Evolutionary conservation across 2,113 vertebrate genomes (phyloP).

Genomic region (Apaloderma vittatum): DNA sequence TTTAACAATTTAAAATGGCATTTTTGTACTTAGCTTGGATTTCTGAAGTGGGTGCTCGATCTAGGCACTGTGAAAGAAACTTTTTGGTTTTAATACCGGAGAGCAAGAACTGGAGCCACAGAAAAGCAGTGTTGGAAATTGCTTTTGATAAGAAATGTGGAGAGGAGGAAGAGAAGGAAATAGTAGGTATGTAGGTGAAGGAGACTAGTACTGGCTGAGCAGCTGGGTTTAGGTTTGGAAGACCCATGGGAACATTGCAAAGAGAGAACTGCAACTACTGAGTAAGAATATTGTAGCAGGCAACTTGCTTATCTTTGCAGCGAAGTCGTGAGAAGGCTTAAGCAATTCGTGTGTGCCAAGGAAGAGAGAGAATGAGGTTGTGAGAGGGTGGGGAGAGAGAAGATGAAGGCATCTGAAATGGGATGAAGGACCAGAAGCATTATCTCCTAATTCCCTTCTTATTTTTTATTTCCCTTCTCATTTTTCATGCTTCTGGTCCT

Average conservation of each 20-base stretch:
- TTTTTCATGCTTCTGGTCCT: background rate
- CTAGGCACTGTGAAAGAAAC: background rate
- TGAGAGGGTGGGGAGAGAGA: background rate
- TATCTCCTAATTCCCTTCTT: background rate
- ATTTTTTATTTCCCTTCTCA: no score
- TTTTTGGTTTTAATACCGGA: background rate
- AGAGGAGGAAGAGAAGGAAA: background rate
- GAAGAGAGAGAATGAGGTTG: accelerated
- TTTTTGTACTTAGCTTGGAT: background rate
- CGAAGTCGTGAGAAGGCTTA: background rate
- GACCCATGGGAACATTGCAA: background rate
- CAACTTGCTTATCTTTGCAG: background rate
- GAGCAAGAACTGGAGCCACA: background rate
- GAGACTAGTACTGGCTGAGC: background rate
- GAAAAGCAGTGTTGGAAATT: background rate
- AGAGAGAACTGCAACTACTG: background rate
- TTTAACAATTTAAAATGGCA: background rate
- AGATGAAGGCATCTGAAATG: background rate
- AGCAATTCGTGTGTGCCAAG: background rate
- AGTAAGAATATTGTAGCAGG: background rate
- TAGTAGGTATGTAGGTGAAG: background rate
- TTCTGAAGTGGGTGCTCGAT: background rate
- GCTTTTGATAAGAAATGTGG: background rate
- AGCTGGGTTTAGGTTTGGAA: background rate
- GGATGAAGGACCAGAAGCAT: background rate